Evolutionary conservation across 2,888 invertebrate species (phyloP), one percentile per base, ranked within the genome.

Genomic region (Diarsia brunnea): DNA sequence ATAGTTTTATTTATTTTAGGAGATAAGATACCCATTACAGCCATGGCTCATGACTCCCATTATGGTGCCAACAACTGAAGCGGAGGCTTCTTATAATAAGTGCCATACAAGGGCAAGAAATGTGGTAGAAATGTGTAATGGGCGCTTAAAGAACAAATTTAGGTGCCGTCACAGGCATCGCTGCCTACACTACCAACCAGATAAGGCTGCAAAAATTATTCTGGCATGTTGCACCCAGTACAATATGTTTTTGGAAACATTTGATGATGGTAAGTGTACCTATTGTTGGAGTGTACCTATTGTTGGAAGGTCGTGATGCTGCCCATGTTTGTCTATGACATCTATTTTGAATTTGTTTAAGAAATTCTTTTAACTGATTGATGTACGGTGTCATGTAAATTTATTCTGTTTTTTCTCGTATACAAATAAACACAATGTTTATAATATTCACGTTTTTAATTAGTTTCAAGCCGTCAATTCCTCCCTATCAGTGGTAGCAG

Each of bases 41-140:
- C 67, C 67, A 38, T 68, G 68, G 53, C 68, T 68, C 53, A 68
- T 68, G 68, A 68, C 68, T 68, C 55, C 68, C 2, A 43, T 68
- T 55, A 68, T 68, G 68, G 24, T 24, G 53, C 55, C 19, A 19
- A 12, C 38, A 3, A 68, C 24, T 24, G 38, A n/a, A 38, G 51
- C 16, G 1, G 31, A 38, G n/a, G 31, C 16, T 51, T 5, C 16
- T 1, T 51, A n/a, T 1, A 51, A 51, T 4, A 5, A 38, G 38
- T 38, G 38, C 38, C 38, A 38, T 5, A 38, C 38, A 5, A 38
- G 38, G 38, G 38, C 38, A 16, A 38, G 67, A n/a, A 53, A 68
- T 43, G 19, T 55, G 11, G 51, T 67, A 11, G 38, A 68, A 55
- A 53, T 53, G 53, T 55, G 53, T 0, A 68, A 68, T 43, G 24